These are phyloP conservation scores for Aegithalos caudatus DNA, from an alignment of 2,113 vertebrate species.

Conservation along the genomic window DNA sequence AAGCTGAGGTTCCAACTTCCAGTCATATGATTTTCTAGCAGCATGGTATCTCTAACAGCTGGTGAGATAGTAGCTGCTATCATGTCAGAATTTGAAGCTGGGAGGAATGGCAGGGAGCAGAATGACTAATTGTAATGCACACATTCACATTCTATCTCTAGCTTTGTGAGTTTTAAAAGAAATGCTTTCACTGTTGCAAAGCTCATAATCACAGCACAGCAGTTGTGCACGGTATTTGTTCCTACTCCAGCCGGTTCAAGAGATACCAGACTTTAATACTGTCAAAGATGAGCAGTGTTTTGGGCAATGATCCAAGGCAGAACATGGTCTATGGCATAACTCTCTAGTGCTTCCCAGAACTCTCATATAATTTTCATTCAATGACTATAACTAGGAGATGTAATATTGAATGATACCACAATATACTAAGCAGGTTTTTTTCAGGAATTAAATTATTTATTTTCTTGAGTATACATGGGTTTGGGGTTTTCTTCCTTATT, in stretches of 20 bases:
- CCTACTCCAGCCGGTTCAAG: background rate
- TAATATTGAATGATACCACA: background rate
- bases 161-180: background rate
- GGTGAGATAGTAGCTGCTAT: background rate
- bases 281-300: background rate
- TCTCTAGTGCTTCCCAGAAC: background rate
- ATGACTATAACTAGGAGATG: background rate
- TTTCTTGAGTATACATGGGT: background rate
- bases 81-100: background rate
- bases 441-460: background rate
- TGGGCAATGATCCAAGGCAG: background rate
- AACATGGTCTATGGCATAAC: background rate
- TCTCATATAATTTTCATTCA: background rate
- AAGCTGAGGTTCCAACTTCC: background rate
- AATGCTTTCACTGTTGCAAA: background rate
- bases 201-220: background rate
- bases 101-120: background rate
- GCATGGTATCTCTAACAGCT: background rate
- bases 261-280: background rate
- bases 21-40: background rate
- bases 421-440: background rate
- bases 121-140: background rate
- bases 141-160: background rate
- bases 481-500: background rate
- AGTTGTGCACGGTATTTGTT: background rate